These are phyloP conservation scores for Reticulitermes lucifugus DNA, from an alignment of 2,888 invertebrate genomes.

Conservation along the genomic window DNA sequence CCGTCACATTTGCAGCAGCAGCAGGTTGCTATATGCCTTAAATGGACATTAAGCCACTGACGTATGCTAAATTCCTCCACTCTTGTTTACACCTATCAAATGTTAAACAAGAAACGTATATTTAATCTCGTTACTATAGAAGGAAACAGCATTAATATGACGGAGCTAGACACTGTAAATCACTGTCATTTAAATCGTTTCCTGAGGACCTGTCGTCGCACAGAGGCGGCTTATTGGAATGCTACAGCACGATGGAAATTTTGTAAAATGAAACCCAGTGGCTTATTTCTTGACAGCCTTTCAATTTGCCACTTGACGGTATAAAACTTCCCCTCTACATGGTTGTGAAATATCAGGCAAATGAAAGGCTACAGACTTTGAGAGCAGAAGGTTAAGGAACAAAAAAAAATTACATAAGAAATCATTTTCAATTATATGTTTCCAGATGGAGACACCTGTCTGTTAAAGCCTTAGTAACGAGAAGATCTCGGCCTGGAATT, in stretches of 20 bases:
- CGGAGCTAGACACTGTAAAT: neutral
- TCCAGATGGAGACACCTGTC: constrained; percentile 33
- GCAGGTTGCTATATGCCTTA: too few relatives aligned
- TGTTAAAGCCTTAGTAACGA: neutral
- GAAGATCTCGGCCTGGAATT: neutral
- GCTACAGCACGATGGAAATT: constrained; percentile 4
- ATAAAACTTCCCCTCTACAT: neutral
- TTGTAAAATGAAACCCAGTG: constrained; percentile 20
- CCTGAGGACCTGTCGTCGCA: constrained; percentile 2
- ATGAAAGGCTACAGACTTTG: constrained; percentile 35
- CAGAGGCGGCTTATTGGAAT: neutral
- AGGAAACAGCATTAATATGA: neutral
- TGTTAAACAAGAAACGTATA: neutral
- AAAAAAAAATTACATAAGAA: neutral
- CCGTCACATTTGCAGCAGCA: too few relatives aligned
- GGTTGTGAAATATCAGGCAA: constrained; percentile 10
- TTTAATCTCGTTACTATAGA: neutral
- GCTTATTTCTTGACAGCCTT: constrained; percentile 45
- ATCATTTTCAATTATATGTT: constrained; percentile 27
- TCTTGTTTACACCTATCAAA: neutral
- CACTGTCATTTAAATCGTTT: constrained; percentile 22
- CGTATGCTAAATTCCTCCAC: too few relatives aligned
- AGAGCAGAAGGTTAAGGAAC: neutral
- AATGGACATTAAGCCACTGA: too few relatives aligned
- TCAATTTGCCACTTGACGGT: constrained; percentile 40